Conservation (phyloP, 2,113 vertebrate species). For the Psilopsiagon aurifrons region DNA sequence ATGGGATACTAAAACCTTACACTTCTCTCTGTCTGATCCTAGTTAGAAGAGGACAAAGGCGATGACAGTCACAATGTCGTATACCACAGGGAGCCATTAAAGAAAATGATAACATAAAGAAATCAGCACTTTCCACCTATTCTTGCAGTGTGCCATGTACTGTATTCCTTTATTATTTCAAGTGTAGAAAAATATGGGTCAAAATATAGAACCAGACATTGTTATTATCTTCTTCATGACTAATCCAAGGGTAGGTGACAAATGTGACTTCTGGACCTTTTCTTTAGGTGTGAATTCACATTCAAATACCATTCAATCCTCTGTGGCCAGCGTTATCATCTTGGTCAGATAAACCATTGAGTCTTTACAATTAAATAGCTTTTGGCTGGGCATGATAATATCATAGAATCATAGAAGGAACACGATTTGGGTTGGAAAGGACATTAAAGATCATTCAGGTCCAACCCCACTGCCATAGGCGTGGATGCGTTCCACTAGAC, state of each 20-base stretch:
- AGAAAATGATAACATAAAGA: background rate
- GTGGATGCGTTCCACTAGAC: background rate
- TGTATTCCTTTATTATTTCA: background rate
- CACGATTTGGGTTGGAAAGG: background rate
- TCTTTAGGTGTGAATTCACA: background rate
- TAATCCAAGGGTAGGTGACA: background rate
- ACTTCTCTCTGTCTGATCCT: constrained; percentile 8
- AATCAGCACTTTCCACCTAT: constrained; percentile 5
- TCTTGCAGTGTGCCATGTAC: background rate
- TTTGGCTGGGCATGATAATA: background rate
- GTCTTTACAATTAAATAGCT: background rate
- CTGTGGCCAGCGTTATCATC: background rate
- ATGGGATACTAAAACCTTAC: constrained; percentile 40
- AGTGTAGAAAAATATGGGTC: background rate
- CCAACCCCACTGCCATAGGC: background rate
- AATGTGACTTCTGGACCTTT: background rate
- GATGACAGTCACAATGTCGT: background rate
- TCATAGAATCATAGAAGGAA: background rate
- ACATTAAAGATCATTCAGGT: background rate
- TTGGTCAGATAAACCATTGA: background rate
- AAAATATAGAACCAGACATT: background rate
- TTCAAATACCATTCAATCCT: background rate
- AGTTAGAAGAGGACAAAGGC: constrained; percentile 33
- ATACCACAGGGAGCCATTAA: constrained; percentile 13
- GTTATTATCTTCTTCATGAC: background rate